Evolutionary conservation across 2,113 vertebrate genomes (phyloP).

Genomic region (Pipa parva): DNA sequence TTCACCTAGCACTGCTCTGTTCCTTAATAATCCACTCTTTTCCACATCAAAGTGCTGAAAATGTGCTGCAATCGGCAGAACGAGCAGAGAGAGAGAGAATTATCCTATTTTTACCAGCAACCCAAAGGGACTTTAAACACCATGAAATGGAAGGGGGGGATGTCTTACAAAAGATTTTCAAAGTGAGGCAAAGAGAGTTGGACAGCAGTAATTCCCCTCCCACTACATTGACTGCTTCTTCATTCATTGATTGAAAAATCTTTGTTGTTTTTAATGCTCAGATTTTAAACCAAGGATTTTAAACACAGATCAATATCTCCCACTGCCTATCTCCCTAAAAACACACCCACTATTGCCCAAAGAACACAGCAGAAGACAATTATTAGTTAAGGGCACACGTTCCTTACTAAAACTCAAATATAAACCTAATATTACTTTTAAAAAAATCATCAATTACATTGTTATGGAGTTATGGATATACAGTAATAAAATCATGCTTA

Average conservation of each 20-base stretch:
- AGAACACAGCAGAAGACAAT: too few species aligned
- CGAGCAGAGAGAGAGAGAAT: conserved; percentile 21
- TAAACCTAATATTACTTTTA: too few species aligned
- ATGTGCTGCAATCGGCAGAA: conserved; percentile 39
- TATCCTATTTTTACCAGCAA: conserved; percentile 2
- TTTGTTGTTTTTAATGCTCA: neutral
- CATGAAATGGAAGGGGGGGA: conserved; percentile 3
- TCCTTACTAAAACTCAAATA: too few species aligned
- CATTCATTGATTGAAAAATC: conserved; percentile 3
- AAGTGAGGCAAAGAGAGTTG: conserved; percentile 4
- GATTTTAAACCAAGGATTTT: neutral
- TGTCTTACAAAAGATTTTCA: conserved; percentile 10
- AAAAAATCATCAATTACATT: too few species aligned
- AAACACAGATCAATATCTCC: neutral
- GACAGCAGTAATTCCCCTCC: neutral
- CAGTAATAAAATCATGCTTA: too few species aligned
- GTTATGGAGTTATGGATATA: too few species aligned
- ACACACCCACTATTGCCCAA: too few species aligned
- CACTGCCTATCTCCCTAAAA: neutral
- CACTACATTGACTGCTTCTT: neutral
- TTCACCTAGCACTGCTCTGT: conserved; percentile 33
- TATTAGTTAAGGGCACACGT: too few species aligned
- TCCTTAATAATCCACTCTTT: conserved; percentile 40
- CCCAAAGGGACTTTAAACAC: conserved; percentile 37
- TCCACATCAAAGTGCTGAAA: conserved; percentile 39